These are phyloP conservation scores for Rhagologus leucostigma DNA, from an alignment of 2,113 vertebrate genomes.

Conservation along the genomic window DNA sequence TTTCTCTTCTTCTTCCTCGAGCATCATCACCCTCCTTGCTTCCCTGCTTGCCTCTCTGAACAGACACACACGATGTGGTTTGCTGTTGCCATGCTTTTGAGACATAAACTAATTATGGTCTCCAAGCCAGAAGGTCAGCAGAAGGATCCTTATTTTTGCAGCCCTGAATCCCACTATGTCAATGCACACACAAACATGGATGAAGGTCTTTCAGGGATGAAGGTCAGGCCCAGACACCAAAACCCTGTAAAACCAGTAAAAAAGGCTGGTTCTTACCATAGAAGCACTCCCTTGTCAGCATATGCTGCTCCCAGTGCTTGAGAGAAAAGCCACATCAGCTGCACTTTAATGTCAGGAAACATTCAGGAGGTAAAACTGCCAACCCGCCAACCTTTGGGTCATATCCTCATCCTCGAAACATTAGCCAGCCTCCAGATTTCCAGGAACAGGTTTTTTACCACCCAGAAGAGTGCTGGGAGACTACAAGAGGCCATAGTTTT, in stretches of 20 bases:
- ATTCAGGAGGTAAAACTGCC: neutral
- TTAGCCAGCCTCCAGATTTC: neutral
- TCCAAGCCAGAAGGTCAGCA: neutral
- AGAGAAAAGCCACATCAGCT: neutral
- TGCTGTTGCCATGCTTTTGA: neutral
- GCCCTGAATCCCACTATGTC: neutral
- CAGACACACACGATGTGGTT: neutral
- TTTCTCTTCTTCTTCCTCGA: neutral
- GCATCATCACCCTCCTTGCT: neutral
- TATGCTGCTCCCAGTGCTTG: neutral
- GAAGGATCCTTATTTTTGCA: neutral
- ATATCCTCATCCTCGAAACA: neutral
- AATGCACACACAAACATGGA: neutral
- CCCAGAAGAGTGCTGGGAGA: neutral
- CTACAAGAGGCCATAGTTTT: neutral
- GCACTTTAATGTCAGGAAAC: neutral
- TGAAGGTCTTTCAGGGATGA: neutral
- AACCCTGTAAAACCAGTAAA: neutral
- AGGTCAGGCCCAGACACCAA: neutral
- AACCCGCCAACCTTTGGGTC: neutral
- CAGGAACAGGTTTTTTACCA: rapidly evolving
- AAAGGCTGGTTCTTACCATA: neutral
- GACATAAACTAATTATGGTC: neutral
- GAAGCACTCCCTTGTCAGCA: neutral
- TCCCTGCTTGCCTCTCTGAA: neutral